Base-by-base conservation (phyloP, 2,113 vertebrate genomes). In the Danionella cerebrum region DNA sequence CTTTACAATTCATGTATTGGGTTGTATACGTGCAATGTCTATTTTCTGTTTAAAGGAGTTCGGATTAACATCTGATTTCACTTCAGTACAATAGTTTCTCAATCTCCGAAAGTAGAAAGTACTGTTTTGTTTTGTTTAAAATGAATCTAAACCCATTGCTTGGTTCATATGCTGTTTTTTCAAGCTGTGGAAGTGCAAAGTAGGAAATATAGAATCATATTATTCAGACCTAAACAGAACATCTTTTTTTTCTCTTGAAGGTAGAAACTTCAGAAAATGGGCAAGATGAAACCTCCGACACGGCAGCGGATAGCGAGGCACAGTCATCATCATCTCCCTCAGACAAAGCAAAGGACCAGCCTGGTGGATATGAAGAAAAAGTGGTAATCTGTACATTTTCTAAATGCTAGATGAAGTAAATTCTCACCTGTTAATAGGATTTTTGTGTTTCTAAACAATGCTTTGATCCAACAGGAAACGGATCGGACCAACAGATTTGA, bases 401-500 rank as follows among this genome's bases (percentile, higher is more conserved):
- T 27, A 39, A 47, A 3, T 67, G n/a, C 18, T 11, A 19, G 10
- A n/a, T 24, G 18, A 29, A n/a, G n/a, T n/a, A 14, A 52, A 31
- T 16, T 13, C 9, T 10, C 22, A 29, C 0, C 41, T 75, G 21
- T 25, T 10, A 13, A 8, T 16, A 16, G 24, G 3, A 2, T 10
- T 24, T 14, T n/a, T 25, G 21, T 9, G 14, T 58, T 47, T 0
- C 42, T 77, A 55, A 80, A 54, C 47, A 31, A 11, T 19, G 22
- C 7, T n/a, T 62, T 63, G 7, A 13, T 73, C 67, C 22, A 82
- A 74, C 79, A 99, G 96, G 89, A 92, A 94, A 93, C 95, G 57
- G 96, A 99, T 75, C 89, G 95, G 71, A 91, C 95, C 81, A 99
- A 99, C 86, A 89, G 96, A 87, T 99, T 99, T 86, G 96, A 99